phyloP scores from a whole-genome alignment of 2,113 vertebrate genomes.

The Gobius niger region DNA sequence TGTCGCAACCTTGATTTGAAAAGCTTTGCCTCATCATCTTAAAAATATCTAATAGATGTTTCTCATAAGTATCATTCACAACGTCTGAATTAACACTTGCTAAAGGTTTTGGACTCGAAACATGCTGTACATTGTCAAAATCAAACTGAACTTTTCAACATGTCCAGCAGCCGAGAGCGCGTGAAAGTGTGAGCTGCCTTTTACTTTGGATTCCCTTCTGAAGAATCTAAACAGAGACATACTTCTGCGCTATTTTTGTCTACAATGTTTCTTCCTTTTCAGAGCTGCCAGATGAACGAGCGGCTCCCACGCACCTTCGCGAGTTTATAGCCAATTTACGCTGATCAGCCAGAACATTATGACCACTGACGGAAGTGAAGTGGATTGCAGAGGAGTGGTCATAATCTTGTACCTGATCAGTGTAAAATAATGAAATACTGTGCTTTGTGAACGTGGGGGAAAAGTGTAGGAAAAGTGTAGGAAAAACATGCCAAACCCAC shows the following conservation, averaged over 20 bases:
- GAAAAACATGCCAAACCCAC: constrained; percentile 28
- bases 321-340: constrained; percentile 1
- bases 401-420: not conserved
- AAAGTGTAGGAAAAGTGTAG: not conserved
- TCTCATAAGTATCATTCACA: too few species aligned
- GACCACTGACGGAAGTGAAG: not conserved
- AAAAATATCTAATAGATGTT: too few species aligned
- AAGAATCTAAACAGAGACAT: constrained; percentile 16
- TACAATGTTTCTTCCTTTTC: constrained; percentile 1
- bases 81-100: too few species aligned
- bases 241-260: constrained; percentile 37
- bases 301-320: constrained; percentile 21
- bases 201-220: constrained; percentile 7
- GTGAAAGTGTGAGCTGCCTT: constrained; percentile 4
- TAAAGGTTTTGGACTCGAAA: too few species aligned
- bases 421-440: not conserved
- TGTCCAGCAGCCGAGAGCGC: not conserved
- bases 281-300: constrained; percentile 23
- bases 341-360: not conserved
- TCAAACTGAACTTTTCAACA: too few species aligned
- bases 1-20: too few species aligned
- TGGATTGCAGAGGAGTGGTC: not conserved
- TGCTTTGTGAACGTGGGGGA: not conserved
- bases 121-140: too few species aligned
- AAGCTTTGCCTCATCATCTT: too few species aligned